phyloP scores from a whole-genome alignment of 2,113 vertebrate genomes.

The Phalacrocorax aristotelis region DNA sequence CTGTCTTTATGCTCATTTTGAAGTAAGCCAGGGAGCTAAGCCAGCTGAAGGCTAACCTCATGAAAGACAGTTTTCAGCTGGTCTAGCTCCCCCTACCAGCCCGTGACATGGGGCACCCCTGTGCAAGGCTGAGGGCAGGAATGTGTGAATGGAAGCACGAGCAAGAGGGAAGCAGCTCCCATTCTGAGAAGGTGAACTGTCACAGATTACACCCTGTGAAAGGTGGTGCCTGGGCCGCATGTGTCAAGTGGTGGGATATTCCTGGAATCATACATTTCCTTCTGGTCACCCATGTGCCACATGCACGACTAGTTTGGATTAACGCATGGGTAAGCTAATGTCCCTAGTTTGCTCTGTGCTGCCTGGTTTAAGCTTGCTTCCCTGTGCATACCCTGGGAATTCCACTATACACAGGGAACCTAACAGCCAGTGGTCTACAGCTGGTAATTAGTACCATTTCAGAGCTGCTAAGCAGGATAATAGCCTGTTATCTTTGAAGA shows the following conservation, averaged over 20 bases:
- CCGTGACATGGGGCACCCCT: background rate
- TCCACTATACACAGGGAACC: background rate
- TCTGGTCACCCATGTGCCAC: background rate
- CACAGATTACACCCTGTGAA: background rate
- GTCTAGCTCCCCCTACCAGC: background rate
- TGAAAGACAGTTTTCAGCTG: background rate
- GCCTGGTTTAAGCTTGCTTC: background rate
- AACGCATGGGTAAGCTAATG: background rate
- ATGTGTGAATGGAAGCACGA: background rate
- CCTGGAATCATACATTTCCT: background rate
- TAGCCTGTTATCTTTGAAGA: slow-evolving; percentile 6
- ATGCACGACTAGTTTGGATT: background rate
- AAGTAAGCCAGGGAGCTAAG: background rate
- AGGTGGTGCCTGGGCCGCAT: background rate
- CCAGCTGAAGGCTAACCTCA: background rate
- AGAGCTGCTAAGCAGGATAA: slow-evolving; percentile 18
- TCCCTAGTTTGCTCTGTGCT: background rate
- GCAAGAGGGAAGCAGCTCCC: background rate
- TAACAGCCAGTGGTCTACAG: background rate
- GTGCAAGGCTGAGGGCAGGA: background rate
- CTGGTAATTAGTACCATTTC: slow-evolving; percentile 26
- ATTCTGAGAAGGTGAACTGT: background rate
- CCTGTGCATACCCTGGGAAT: background rate
- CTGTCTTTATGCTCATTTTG: background rate
- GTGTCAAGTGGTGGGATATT: background rate